A percentile compares a stretch with the other conserved stretches of the same genome.
phyloP scores from a whole-genome alignment of 2,888 invertebrate species.

The Napeogenes inachia region DNA sequence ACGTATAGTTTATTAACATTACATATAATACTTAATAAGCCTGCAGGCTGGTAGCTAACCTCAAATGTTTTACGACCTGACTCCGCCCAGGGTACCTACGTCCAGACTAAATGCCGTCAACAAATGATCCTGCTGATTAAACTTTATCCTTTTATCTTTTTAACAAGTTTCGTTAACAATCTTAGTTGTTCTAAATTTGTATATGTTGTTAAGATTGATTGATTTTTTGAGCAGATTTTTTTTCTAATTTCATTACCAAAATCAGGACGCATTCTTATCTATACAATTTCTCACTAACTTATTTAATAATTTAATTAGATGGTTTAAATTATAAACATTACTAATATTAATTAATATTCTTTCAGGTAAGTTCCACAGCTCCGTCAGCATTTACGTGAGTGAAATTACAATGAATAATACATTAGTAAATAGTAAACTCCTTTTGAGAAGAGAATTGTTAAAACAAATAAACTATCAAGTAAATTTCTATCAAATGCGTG shows the following conservation, averaged over 20 bases:
- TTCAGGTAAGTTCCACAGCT: slow-evolving; percentile 49
- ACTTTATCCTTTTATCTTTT: slow-evolving; percentile 51
- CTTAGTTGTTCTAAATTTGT: slow-evolving; percentile 9
- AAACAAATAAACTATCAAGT: slow-evolving; percentile 60
- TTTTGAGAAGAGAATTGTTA: slow-evolving; percentile 37
- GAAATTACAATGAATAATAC: slow-evolving; percentile 26
- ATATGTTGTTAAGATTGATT: neutral
- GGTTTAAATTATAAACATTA: slow-evolving; percentile 8
- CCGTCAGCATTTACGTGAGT: slow-evolving; percentile 21
- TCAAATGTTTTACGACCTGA: slow-evolving; percentile 62
- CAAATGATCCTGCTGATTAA: slow-evolving; percentile 70
- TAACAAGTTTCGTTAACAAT: slow-evolving; percentile 29
- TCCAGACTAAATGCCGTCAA: slow-evolving; percentile 49
- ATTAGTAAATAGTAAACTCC: slow-evolving; percentile 31
- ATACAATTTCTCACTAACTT: too few species aligned
- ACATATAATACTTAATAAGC: slow-evolving; percentile 58
- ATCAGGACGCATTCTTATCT: too few species aligned
- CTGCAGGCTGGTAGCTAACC: slow-evolving; percentile 70
- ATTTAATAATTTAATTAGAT: too few species aligned
- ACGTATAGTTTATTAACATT: slow-evolving; percentile 3
- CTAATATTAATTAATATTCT: slow-evolving; percentile 36
- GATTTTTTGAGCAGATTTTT: neutral
- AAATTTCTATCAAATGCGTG: slow-evolving; percentile 50
- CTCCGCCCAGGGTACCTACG: slow-evolving; percentile 58
- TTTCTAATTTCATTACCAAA: too few species aligned